These are phyloP conservation scores for Fundulus diaphanus DNA, from an alignment of 2,797 vertebrate genomes.

Conservation along the genomic window DNA sequence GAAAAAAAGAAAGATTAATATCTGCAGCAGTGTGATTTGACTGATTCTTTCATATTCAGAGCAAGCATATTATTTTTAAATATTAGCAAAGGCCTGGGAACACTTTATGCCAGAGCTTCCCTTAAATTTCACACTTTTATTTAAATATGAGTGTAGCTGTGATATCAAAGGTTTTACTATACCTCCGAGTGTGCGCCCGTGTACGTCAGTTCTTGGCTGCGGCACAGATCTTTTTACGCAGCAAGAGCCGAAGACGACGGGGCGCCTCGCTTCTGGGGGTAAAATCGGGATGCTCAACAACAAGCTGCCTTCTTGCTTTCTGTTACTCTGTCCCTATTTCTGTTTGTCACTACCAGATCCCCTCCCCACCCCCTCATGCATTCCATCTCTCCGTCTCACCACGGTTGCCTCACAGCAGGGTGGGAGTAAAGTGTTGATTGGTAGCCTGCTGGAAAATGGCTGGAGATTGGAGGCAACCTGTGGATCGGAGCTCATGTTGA, in stretches of 20 bases:
- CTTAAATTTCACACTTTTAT: slow-evolving; percentile 14
- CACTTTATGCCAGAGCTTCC: slow-evolving; percentile 19
- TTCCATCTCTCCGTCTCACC: slow-evolving; percentile 52
- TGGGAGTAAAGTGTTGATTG: slow-evolving; percentile 79
- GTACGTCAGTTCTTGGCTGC: slow-evolving; percentile 15
- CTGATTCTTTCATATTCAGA: slow-evolving; percentile 35
- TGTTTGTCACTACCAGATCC: slow-evolving; percentile 19
- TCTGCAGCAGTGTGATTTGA: slow-evolving; percentile 42
- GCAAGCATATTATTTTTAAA: slow-evolving; percentile 33
- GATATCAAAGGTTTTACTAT: slow-evolving; percentile 42
- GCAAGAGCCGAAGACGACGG: slow-evolving; percentile 35
- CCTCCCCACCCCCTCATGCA: slow-evolving; percentile 1
- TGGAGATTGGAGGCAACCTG: slow-evolving; percentile 62
- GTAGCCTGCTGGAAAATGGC: slow-evolving; percentile 74
- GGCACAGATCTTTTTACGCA: slow-evolving; percentile 44
- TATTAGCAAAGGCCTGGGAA: slow-evolving; percentile 22
- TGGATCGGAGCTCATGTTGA: slow-evolving; percentile 53
- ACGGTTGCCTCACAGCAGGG: slow-evolving; percentile 58
- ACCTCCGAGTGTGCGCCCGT: slow-evolving; percentile 16
- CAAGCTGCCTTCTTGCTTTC: slow-evolving; percentile 41
- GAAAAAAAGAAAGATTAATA: slow-evolving; percentile 45
- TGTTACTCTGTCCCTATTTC: slow-evolving; percentile 58
- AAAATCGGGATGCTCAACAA: slow-evolving; percentile 58
- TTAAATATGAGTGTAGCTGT: slow-evolving; percentile 25
- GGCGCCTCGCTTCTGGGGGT: slow-evolving; percentile 34